These are phyloP conservation scores for Salvelinus alpinus DNA, from an alignment of 2,113 vertebrate genomes.

Conservation along the genomic window DNA sequence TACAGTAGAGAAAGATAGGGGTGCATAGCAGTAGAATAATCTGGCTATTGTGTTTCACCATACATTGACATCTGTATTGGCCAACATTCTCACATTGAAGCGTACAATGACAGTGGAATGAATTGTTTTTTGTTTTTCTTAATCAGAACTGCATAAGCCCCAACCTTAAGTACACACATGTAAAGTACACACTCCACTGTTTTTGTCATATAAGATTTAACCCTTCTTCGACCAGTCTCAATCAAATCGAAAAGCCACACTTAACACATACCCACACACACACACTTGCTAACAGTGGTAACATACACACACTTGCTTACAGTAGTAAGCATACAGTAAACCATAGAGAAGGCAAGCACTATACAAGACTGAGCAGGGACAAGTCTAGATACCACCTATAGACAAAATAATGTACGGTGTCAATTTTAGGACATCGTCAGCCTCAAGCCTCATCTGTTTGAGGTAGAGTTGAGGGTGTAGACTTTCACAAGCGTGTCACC, in stretches of 20 bases:
- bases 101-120: neutral
- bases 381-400: neutral
- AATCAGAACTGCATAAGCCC: neutral
- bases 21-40: constrained; percentile 68
- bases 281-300: neutral
- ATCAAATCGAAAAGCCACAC: neutral
- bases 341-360: neutral
- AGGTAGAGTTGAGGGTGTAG: neutral
- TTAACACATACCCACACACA: neutral
- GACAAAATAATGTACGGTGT: constrained; percentile 7
- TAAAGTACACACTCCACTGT: neutral
- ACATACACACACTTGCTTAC: neutral
- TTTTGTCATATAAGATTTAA: neutral
- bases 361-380: neutral
- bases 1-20: constrained; percentile 65
- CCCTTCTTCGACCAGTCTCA: neutral
- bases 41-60: constrained; percentile 39
- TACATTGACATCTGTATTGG: constrained; percentile 33
- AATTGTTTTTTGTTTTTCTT: neutral
- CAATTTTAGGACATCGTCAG: no score
- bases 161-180: neutral
- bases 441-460: neutral
- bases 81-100: constrained; percentile 24
- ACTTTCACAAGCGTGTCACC: neutral
- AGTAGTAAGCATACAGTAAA: neutral